phyloP scores from a whole-genome alignment of 1,140 invertebrate genomes.

The Lepidurus arcticus region DNA sequence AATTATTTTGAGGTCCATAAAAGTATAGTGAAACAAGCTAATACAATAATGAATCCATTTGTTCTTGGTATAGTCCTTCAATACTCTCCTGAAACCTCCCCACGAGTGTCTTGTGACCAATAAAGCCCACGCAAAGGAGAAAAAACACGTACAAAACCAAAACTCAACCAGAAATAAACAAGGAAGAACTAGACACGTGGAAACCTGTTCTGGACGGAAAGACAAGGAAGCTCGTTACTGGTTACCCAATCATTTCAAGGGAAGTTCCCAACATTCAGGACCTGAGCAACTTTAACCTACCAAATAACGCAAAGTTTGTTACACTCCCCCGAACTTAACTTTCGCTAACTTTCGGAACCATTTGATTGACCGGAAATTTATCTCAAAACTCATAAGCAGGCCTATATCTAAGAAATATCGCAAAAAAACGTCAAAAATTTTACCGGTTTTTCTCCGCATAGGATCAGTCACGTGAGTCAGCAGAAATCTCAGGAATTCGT shows the following conservation, averaged over 20 bases:
- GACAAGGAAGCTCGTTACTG: not conserved
- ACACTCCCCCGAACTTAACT: not conserved
- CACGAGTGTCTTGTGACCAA: no score
- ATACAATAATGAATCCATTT: no score
- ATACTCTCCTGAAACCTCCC: no score
- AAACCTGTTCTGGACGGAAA: not conserved
- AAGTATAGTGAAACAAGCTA: no score
- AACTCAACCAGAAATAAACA: not conserved
- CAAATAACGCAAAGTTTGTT: no score
- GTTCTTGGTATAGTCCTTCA: no score
- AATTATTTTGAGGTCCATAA: no score
- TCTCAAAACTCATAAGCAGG: no score
- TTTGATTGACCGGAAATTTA: not conserved
- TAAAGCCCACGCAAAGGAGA: not conserved
- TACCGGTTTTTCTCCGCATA: not conserved
- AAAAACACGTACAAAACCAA: not conserved
- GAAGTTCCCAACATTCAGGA: no score
- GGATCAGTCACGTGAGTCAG: conserved; percentile 17
- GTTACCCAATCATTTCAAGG: not conserved
- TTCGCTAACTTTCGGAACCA: not conserved
- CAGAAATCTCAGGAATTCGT: conserved; percentile 24
- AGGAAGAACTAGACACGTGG: not conserved
- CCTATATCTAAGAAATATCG: not conserved
- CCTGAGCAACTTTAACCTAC: no score
- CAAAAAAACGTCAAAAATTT: not conserved